Percentiles rank a stretch among this genome's conserved stretches.
phyloP scores from a whole-genome alignment of 1,140 invertebrate genomes.

The Stegodyphus dumicola region DNA sequence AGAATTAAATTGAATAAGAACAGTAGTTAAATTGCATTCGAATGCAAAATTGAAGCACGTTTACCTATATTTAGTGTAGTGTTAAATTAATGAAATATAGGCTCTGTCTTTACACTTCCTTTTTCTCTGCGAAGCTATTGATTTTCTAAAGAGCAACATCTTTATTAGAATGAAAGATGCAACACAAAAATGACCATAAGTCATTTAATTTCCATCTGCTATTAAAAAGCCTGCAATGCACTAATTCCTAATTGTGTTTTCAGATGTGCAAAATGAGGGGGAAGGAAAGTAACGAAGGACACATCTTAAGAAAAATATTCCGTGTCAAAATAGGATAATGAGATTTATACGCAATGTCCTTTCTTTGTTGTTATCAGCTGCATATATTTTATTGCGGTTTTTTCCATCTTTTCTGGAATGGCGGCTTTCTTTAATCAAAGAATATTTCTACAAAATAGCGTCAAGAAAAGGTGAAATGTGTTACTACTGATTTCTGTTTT shows the following conservation, averaged over 20 bases:
- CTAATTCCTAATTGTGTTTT: slow-evolving; percentile 35
- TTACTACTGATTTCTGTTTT: slow-evolving; percentile 41
- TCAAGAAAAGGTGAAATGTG: slow-evolving; percentile 34
- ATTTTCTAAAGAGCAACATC: background rate
- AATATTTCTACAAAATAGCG: slow-evolving; percentile 18
- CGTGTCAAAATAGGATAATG: slow-evolving; percentile 40
- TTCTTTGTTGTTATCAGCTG: slow-evolving; percentile 47
- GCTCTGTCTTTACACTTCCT: too few species aligned
- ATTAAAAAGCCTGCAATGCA: slow-evolving; percentile 9
- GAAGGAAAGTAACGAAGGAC: slow-evolving; percentile 10
- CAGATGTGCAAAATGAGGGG: slow-evolving; percentile 11
- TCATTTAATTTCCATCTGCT: slow-evolving; percentile 39
- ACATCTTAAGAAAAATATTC: slow-evolving; percentile 41
- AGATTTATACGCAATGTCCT: slow-evolving; percentile 47
- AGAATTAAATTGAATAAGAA: too few species aligned
- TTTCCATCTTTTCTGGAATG: slow-evolving; percentile 11
- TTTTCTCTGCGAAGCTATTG: background rate
- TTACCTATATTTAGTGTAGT: too few species aligned
- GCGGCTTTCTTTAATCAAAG: slow-evolving; percentile 52
- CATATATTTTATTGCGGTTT: slow-evolving; percentile 44
- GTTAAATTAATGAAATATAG: too few species aligned
- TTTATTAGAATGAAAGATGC: background rate
- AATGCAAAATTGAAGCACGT: too few species aligned
- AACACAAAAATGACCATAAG: background rate
- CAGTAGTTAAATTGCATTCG: too few species aligned